These are phyloP conservation scores for Melanotus villosus DNA, from an alignment of 2,888 invertebrate species.

Conservation along the genomic window DNA sequence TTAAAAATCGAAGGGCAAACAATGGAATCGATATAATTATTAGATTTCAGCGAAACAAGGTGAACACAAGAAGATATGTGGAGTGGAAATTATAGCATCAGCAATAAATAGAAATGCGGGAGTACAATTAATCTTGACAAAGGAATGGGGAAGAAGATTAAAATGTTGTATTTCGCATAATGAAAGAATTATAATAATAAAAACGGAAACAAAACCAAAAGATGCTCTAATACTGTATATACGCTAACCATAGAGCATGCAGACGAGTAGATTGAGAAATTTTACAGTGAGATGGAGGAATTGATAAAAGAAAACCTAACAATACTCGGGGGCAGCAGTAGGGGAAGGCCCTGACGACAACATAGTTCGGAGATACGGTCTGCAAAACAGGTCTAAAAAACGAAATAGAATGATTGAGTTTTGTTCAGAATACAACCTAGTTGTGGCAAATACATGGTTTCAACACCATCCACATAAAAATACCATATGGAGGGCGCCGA, in stretches of 20 bases:
- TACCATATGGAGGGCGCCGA: background rate
- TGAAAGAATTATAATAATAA: background rate
- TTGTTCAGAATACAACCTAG: background rate
- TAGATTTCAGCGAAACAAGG: background rate
- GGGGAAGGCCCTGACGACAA: background rate
- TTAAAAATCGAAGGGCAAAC: background rate
- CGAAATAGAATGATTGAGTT: background rate
- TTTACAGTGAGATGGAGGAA: background rate
- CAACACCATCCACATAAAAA: background rate
- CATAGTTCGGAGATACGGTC: background rate
- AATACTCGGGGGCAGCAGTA: background rate
- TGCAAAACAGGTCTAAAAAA: background rate
- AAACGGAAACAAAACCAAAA: conserved; percentile 8
- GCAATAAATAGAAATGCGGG: background rate
- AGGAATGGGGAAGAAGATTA: background rate
- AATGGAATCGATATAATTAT: background rate
- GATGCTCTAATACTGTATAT: background rate
- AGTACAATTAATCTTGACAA: background rate
- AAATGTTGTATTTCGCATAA: background rate
- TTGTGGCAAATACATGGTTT: background rate
- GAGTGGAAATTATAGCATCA: background rate
- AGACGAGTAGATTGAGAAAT: background rate
- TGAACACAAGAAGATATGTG: background rate
- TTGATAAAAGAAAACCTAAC: background rate
- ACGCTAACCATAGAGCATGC: too few species aligned